Percentiles rank a stretch among this genome's conserved stretches.
These are phyloP conservation scores for Nipponia nippon DNA, from an alignment of 2,113 vertebrate species.

Conservation along the genomic window DNA sequence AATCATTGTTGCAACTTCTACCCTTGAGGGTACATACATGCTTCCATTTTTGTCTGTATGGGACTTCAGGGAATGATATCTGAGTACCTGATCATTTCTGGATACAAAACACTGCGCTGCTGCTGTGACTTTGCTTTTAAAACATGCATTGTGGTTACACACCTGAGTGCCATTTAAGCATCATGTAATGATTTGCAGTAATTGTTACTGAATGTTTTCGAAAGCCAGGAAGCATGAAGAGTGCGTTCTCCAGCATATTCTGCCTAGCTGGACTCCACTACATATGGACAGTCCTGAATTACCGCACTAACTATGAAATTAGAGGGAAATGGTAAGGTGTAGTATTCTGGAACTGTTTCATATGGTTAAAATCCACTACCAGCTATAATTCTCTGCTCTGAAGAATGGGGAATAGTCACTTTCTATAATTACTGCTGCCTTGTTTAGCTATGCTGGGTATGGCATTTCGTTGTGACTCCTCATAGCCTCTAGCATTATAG, in stretches of 20 bases:
- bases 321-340: not conserved
- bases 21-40: not conserved
- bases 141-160: not conserved
- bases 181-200: not conserved
- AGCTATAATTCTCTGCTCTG: not conserved
- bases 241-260: accelerated
- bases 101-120: not conserved
- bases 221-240: accelerated
- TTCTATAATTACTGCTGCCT: not conserved
- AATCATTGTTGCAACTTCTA: accelerated
- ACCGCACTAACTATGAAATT: not conserved
- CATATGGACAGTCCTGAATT: accelerated
- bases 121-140: not conserved
- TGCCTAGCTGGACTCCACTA: not conserved
- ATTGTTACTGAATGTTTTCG: not conserved
- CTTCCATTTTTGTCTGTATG: not conserved
- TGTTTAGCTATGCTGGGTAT: not conserved
- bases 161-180: not conserved
- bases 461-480: not conserved
- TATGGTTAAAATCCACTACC: accelerated
- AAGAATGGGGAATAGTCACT: not conserved
- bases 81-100: not conserved
- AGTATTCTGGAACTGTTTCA: not conserved
- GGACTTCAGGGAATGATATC: not conserved
- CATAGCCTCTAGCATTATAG: not conserved